A percentile compares a stretch with the other conserved stretches of the same genome.
Conservation (phyloP, 2,888 invertebrate genomes). For the Pantelozetes paolii region DNA sequence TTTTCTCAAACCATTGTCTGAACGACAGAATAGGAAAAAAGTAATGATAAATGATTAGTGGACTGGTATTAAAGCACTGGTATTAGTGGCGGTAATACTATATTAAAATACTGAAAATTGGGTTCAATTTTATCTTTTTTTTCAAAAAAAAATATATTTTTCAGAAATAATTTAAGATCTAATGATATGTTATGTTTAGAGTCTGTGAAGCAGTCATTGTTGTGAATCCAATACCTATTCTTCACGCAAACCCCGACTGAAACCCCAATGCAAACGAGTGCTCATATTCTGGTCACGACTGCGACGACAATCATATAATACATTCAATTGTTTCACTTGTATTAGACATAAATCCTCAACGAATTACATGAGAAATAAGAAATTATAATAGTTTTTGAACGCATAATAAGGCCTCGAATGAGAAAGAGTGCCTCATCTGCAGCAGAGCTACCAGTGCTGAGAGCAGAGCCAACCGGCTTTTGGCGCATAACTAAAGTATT, state of each 20-base stretch:
- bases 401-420: constrained; percentile 34
- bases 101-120: background rate
- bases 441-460: background rate
- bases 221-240: constrained; percentile 4
- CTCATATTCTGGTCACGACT: background rate
- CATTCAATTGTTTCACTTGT: background rate
- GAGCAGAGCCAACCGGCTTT: constrained; percentile 20
- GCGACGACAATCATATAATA: constrained; percentile 11
- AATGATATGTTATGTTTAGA: background rate
- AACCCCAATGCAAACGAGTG: background rate
- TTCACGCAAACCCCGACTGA: constrained; percentile 7
- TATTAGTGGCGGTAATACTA: background rate
- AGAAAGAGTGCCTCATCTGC: background rate
- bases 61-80: background rate
- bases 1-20: background rate
- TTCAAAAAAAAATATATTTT: constrained; percentile 1
- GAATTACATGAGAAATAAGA: background rate
- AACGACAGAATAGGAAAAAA: background rate
- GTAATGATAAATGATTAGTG: background rate
- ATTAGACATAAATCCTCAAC: background rate
- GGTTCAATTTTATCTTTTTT: background rate
- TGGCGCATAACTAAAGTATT: constrained; percentile 19
- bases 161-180: background rate
- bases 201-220: background rate
- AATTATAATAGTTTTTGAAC: background rate